phyloP scores from a whole-genome alignment of 2,113 vertebrate genomes.

The Phalacrocorax brasilianus region DNA sequence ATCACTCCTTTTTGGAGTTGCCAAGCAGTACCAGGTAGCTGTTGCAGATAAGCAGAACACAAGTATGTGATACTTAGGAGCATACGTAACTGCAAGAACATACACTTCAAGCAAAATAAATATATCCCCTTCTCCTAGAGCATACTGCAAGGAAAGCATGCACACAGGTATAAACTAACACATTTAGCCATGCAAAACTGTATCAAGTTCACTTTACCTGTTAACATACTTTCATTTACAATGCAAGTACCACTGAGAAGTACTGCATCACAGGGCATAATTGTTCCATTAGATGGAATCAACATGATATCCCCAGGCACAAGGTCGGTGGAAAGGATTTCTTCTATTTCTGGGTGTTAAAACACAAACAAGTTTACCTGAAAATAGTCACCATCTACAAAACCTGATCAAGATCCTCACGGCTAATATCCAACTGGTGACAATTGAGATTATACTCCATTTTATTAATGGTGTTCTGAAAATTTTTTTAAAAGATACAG shows the following conservation, averaged over 20 bases:
- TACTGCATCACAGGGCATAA: conserved; percentile 97
- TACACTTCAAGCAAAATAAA: neutral
- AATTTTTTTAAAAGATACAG: neutral
- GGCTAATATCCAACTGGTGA: neutral
- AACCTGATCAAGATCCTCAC: neutral
- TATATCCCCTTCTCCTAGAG: neutral
- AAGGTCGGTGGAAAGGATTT: conserved; percentile 92
- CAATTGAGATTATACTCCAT: neutral
- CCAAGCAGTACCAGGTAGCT: neutral
- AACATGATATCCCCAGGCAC: conserved; percentile 93
- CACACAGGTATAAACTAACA: neutral
- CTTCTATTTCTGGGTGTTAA: conserved; percentile 82
- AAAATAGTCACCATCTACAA: neutral
- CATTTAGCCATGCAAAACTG: neutral
- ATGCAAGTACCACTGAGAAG: conserved; percentile 96
- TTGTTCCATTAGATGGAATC: conserved; percentile 92
- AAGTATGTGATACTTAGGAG: neutral
- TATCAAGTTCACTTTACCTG: conserved; percentile 78
- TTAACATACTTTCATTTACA: conserved; percentile 99
- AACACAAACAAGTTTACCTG: conserved; percentile 28
- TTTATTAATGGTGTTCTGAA: neutral
- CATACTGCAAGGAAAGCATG: neutral
- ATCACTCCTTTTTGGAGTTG: neutral
- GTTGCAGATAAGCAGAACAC: neutral
- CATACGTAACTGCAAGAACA: neutral